These are phyloP conservation scores for Lamellibrachia satsuma DNA, from an alignment of 2,888 invertebrate species.

Conservation along the genomic window DNA sequence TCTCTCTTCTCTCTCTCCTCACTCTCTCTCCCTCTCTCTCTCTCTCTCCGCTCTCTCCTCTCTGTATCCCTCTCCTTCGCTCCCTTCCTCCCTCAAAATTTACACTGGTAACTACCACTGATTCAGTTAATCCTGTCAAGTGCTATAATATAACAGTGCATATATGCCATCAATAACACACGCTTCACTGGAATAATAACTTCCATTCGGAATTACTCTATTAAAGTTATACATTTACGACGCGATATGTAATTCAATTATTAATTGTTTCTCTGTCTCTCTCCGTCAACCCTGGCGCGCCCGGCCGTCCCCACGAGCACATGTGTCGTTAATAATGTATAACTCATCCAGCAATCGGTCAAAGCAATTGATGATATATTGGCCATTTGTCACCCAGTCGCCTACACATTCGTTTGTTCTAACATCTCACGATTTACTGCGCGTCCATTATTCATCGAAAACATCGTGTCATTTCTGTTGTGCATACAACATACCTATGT, in stretches of 20 bases:
- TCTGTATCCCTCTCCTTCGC: too few relatives aligned
- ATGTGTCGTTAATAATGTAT: not conserved
- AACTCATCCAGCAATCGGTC: not conserved
- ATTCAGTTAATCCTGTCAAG: not conserved
- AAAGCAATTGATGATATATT: not conserved
- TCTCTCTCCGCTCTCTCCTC: too few relatives aligned
- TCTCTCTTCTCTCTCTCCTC: too few relatives aligned
- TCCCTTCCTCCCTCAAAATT: not conserved
- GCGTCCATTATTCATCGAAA: constrained; percentile 4
- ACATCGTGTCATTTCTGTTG: not conserved
- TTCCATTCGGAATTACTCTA: not conserved
- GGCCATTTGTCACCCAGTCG: not conserved
- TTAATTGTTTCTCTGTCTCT: not conserved
- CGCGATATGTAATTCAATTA: not conserved
- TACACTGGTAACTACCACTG: not conserved
- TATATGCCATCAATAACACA: not conserved
- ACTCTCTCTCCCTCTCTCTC: too few relatives aligned
- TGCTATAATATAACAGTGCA: not conserved
- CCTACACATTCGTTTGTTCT: not conserved
- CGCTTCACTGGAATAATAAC: not conserved
- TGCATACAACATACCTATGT: not conserved
- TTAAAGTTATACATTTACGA: not conserved
- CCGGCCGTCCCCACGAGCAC: not conserved
- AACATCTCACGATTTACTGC: not conserved
- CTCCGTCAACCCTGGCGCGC: not conserved